A percentile compares a stretch with the other conserved stretches of the same genome.
Conservation (phyloP, 2,113 vertebrate genomes). For the Mus spicilegus region DNA sequence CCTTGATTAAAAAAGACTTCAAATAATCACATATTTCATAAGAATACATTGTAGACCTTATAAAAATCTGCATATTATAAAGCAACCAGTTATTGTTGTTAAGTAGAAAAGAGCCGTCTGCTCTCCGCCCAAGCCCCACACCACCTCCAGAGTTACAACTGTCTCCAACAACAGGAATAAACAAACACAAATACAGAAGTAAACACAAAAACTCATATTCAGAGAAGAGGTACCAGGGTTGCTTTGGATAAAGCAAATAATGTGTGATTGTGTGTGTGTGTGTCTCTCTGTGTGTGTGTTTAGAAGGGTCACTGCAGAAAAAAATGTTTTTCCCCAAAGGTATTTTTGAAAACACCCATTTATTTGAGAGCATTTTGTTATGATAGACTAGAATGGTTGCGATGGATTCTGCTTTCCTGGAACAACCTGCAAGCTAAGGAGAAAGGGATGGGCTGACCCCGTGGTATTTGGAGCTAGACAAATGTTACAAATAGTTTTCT, state of each 20-base stretch:
- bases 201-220: not conserved
- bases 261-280: not conserved
- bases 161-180: conserved; percentile 19
- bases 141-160: not conserved
- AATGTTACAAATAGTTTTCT: conserved; percentile 65
- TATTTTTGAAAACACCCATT: conserved; percentile 26
- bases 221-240: not conserved
- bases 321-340: conserved; percentile 25
- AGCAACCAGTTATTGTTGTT: not conserved
- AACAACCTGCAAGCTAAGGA: conserved; percentile 53
- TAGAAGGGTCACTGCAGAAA: not conserved
- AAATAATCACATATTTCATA: not conserved
- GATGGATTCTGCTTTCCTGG: conserved; percentile 66
- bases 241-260: not conserved
- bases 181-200: not conserved
- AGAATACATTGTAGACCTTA: conserved; percentile 24
- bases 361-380: conserved; percentile 60
- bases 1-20: not conserved
- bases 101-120: not conserved
- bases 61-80: not conserved
- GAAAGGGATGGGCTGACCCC: conserved; percentile 64
- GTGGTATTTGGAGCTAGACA: conserved; percentile 55
- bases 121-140: not conserved
- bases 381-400: conserved; percentile 44
- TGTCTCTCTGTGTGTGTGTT: not conserved